Conservation (phyloP, 2,113 vertebrate species). For the Dinomys branickii region DNA sequence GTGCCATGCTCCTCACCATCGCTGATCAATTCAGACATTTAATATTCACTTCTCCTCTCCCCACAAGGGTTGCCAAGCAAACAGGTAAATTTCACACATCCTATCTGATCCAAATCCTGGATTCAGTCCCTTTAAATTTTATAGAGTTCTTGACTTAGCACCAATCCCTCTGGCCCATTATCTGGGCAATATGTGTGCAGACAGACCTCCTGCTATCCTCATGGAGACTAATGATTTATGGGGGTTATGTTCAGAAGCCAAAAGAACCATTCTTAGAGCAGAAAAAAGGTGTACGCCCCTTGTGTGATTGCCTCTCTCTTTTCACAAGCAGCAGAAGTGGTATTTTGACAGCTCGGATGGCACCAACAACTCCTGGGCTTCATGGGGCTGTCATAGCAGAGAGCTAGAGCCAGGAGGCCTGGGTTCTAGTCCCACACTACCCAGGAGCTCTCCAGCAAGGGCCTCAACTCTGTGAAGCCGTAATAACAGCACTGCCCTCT, state of each 20-base stretch:
- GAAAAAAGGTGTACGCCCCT: background rate
- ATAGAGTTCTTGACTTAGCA: background rate
- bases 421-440: background rate
- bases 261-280: background rate
- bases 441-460: background rate
- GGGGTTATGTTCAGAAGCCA: background rate
- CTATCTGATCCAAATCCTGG: background rate
- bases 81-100: background rate
- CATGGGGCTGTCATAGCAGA: rapidly evolving
- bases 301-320: background rate
- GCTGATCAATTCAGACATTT: background rate
- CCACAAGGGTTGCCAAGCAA: background rate
- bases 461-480: background rate
- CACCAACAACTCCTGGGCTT: background rate
- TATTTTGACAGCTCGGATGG: background rate
- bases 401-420: background rate
- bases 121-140: background rate
- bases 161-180: background rate
- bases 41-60: background rate
- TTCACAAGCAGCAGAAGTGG: background rate
- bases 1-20: background rate
- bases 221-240: background rate
- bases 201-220: background rate
- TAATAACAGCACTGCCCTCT: background rate
- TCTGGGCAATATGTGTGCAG: rapidly evolving